phyloP scores from a whole-genome alignment of 2,113 vertebrate species.

The Coptodon bakossiorum region DNA sequence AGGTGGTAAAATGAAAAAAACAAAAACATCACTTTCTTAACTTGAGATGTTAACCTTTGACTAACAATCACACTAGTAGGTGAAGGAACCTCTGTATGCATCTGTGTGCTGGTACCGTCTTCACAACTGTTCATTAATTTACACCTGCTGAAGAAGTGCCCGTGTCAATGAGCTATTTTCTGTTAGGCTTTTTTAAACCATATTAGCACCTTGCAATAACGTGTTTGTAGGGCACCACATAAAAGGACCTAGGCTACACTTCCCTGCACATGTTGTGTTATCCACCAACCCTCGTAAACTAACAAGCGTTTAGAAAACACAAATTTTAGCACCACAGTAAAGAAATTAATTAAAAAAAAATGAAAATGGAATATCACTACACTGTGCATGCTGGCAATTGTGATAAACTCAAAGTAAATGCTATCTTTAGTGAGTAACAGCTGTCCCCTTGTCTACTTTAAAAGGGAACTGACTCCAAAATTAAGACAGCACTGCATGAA shows the following conservation, averaged over 20 bases:
- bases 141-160: background rate
- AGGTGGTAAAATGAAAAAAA: background rate
- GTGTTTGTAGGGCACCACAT: background rate
- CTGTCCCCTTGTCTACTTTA: background rate
- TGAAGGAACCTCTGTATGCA: background rate
- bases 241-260: background rate
- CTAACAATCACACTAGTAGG: background rate
- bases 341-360: background rate
- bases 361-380: background rate
- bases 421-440: background rate
- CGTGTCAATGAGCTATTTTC: background rate
- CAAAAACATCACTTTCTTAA: background rate
- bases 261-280: background rate
- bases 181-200: background rate
- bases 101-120: background rate
- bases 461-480: background rate
- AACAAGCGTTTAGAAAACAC: background rate
- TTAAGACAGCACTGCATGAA: background rate
- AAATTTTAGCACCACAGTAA: background rate
- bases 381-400: background rate
- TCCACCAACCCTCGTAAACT: background rate
- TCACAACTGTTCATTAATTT: background rate
- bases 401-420: background rate
- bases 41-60: background rate
- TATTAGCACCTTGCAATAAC: background rate